Conservation (phyloP, 2,113 vertebrate genomes). For the Danio rerio region DNA sequence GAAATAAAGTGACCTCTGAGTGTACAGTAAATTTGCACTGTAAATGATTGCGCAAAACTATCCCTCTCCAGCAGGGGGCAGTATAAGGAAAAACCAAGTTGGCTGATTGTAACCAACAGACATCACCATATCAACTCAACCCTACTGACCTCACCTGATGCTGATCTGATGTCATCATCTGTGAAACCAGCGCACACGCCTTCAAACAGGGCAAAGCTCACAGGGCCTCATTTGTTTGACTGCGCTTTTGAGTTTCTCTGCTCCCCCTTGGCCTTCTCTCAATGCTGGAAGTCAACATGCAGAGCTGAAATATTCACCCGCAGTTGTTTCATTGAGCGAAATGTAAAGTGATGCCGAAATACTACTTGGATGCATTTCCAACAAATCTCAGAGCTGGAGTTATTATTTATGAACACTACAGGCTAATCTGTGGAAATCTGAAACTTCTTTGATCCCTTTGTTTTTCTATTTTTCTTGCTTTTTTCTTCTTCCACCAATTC, state of each 20-base stretch:
- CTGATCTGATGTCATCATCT: background rate
- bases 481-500: background rate
- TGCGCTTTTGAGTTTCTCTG: background rate
- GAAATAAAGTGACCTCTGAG: no score
- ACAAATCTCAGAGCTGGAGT: background rate
- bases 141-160: background rate
- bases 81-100: background rate
- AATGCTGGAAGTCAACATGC: conserved; percentile 1
- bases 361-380: background rate
- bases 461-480: background rate
- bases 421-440: conserved; percentile 5
- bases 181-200: background rate
- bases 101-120: background rate
- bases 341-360: conserved; percentile 1
- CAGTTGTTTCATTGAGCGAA: background rate
- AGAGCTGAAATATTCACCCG: conserved; percentile 26
- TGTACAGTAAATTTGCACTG: background rate
- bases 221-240: conserved; percentile 7
- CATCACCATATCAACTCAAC: background rate
- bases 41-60: background rate
- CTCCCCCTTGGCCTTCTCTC: conserved; percentile 13
- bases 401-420: conserved; percentile 1
- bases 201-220: background rate
- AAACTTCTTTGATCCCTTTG: background rate
- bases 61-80: conserved; percentile 23